Evolutionary conservation across 2,888 invertebrate species (phyloP), one percentile per base, ranked within the genome.

Genomic region (Tinea semifulvella): DNA sequence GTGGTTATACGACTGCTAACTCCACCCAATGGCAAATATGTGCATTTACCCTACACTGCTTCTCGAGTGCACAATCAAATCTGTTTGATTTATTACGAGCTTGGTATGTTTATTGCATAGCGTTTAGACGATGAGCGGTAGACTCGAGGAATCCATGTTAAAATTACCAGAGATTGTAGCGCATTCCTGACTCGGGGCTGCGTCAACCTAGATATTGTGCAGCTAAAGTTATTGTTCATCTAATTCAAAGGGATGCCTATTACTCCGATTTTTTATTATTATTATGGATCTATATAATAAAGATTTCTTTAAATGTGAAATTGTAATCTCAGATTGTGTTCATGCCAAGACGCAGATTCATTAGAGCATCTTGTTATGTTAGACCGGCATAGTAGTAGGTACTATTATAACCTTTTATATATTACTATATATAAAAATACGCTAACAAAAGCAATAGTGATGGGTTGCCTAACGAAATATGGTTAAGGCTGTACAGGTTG

Each of bases 81-180:
- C 68, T 62, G 61, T 60, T 57, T 73, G 71, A 75, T 71, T 74
- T 74, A 75, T 68, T 68, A 68, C 40, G 14, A 40, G 22, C 36
- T 36, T 36, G 36, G 36, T 36, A 36, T 36, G 36, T 36, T 18
- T 36, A 36, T 36, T 36, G 36, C 18, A 18, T 36, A 18, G 36
- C 18, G 36, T 10, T 18, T 36, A 18, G 16, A 18, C 18, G 36
- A 18, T 36, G 31, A 31, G 31, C 18, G 36, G 36, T 16, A 36
- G 16, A 18, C 36, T 18, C 2, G 36, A 36, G 36, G 36, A 36
- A 36, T 36, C 36, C 31, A 31, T 36, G 36, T 36, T 16, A 36
- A 36, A 36, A 36, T 36, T 18, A 18, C 36, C 7, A 18, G 14
- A 16, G 36, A 18, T 36, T 18, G 18, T 16, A 18, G 36, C 16